Evolutionary conservation across 2,797 vertebrate species (phyloP), one percentile per base, ranked within the genome.

Genomic region (Ispidina lecontei): DNA sequence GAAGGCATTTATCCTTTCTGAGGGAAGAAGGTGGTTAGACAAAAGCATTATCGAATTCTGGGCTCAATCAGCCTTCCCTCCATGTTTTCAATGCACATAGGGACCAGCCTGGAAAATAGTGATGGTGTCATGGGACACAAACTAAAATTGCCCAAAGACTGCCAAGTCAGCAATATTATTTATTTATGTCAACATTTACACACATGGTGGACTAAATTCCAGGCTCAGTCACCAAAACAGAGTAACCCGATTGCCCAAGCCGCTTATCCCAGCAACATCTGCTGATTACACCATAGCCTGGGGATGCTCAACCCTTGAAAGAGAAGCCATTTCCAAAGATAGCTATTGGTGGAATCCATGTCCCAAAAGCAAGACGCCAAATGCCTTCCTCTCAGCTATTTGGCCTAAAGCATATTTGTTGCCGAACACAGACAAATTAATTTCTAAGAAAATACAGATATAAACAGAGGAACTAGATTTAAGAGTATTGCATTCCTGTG

Each of bases 51-150:
- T 19, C 3, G 16, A 79, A 62, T 67, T 59, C 46, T 41, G 22
- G 3, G 35, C 60, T 59, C 39, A 23, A 3, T 6, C 33, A 76
- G 29, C 35, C 31, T 84, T 31, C 58, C 55, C 28, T 39, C 46
- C 5, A 2, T 5, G 5, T 58, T 55, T 55, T 62, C n/a, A 55
- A n/a, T 1, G 10, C 4, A 0, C 1, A 7, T 1, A 67, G 29
- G 33, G 47, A 62, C 47, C 60, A 80, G 20, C 22, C 22, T 75
- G 23, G n/a, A 69, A 71, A 70, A 46, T 4, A 39, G 26, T 4
- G 6, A 71, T 5, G 1, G 2, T 10, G 8, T 2, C 5, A 1
- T 12, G 22, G 4, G 14, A 41, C 8, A 10, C 0, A 55, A 28
- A 51, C 26, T 49, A 29, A 65, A 69, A 15, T 31, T 58, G 56